Evolutionary conservation across 2,888 invertebrate genomes (phyloP).

Genomic region (Meiosimyza decipiens): DNA sequence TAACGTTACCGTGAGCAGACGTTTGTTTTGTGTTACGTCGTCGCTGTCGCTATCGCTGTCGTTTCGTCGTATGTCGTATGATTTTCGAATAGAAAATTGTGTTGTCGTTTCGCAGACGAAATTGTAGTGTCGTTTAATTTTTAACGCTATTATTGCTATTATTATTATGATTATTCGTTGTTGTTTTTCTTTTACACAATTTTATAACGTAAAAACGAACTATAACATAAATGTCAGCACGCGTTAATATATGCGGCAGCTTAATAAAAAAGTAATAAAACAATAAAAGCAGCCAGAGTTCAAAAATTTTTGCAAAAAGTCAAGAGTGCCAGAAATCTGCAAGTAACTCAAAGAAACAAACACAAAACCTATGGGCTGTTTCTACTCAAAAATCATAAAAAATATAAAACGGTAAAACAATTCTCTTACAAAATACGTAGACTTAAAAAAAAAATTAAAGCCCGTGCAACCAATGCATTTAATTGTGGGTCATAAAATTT

Average conservation of each 20-base stretch:
- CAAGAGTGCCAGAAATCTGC: not conserved
- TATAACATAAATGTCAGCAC: no score
- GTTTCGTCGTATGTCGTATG: not conserved
- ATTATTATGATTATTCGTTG: slow-evolving; percentile 30
- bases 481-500: slow-evolving; percentile 39
- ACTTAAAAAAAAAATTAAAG: slow-evolving; percentile 45
- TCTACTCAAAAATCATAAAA: slow-evolving; percentile 39
- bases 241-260: slow-evolving; percentile 15
- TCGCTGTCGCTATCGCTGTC: not conserved
- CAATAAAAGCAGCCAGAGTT: not conserved
- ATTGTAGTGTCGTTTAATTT: not conserved
- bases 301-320: not conserved
- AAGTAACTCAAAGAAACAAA: no score
- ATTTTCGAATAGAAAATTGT: slow-evolving; percentile 1
- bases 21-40: slow-evolving; percentile 20
- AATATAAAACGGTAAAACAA: slow-evolving; percentile 24
- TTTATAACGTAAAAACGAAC: no score
- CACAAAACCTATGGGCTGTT: no score
- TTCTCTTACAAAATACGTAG: slow-evolving; percentile 31
- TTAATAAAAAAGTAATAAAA: not conserved
- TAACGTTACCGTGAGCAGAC: slow-evolving; percentile 30
- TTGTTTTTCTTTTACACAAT: not conserved
- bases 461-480: slow-evolving; percentile 52
- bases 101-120: slow-evolving; percentile 3
- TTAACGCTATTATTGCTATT: slow-evolving; percentile 29